Evolutionary conservation across 2,797 vertebrate species (phyloP).

Genomic region (Masticophis lateralis): DNA sequence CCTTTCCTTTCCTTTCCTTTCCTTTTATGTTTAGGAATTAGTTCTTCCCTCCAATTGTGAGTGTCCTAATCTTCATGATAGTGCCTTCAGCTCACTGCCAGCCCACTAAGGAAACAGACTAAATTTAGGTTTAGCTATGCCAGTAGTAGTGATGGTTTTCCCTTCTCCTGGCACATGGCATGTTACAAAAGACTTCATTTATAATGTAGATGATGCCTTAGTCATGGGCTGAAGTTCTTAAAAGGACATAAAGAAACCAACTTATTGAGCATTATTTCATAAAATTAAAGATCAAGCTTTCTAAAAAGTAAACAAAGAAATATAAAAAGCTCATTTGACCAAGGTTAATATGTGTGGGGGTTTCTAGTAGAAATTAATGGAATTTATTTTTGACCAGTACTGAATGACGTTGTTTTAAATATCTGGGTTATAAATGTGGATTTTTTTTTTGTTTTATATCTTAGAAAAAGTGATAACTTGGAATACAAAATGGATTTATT

Average conservation of each 20-base stretch:
- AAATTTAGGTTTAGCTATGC: background rate
- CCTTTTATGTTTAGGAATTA: background rate
- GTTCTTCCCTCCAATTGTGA: background rate
- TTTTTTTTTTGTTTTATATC: background rate
- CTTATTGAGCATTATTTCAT: too few species aligned
- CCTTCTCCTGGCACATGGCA: background rate
- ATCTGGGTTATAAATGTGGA: background rate
- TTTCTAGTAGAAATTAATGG: background rate
- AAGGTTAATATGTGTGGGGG: background rate
- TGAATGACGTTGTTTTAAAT: background rate
- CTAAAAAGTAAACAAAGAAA: background rate
- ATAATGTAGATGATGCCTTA: background rate
- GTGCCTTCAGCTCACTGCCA: background rate
- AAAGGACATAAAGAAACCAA: background rate
- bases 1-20: background rate
- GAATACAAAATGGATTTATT: background rate
- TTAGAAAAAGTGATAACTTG: background rate
- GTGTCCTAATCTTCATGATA: background rate
- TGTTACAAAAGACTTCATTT: background rate
- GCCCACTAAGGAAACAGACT: background rate
- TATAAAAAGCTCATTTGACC: background rate
- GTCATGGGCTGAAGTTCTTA: background rate
- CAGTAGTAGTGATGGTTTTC: background rate
- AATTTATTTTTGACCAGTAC: background rate
- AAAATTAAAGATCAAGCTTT: background rate